Evolutionary conservation across 2,888 invertebrate species (phyloP).

Genomic region (Plebejus argus): DNA sequence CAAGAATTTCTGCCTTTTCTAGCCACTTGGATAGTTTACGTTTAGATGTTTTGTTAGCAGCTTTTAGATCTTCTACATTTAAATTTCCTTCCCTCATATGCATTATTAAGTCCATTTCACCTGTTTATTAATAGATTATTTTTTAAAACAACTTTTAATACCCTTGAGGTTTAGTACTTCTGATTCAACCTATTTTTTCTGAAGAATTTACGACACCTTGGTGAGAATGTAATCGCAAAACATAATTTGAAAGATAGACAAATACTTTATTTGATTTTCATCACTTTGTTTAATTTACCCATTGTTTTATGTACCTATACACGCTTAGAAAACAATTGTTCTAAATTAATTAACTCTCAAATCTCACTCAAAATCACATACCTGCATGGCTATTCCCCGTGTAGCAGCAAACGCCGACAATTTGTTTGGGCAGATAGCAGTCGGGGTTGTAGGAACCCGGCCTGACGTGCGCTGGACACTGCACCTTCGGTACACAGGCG

Average conservation of each 20-base stretch:
- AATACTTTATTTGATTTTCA: too few species aligned
- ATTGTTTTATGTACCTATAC: too few species aligned
- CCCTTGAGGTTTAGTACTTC: too few species aligned
- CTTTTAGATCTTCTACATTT: constrained; percentile 51
- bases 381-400: constrained; percentile 83
- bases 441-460: constrained; percentile 61
- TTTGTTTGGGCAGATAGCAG: constrained; percentile 74
- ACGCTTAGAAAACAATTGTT: too few species aligned
- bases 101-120: constrained; percentile 13
- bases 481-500: constrained; percentile 82
- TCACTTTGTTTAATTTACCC: too few species aligned
- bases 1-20: constrained; percentile 49
- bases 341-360: too few species aligned
- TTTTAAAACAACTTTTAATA: not conserved
- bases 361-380: constrained; percentile 40
- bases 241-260: too few species aligned
- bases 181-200: too few species aligned
- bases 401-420: constrained; percentile 82
- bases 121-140: not conserved
- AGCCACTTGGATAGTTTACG: constrained; percentile 54
- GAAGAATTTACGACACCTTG: too few species aligned
- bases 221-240: too few species aligned
- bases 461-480: constrained; percentile 84
- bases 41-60: constrained; percentile 54
- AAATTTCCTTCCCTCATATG: constrained; percentile 28